Evolutionary conservation across 2,888 invertebrate species (phyloP).

Genomic region (Orthonevra nobilis): DNA sequence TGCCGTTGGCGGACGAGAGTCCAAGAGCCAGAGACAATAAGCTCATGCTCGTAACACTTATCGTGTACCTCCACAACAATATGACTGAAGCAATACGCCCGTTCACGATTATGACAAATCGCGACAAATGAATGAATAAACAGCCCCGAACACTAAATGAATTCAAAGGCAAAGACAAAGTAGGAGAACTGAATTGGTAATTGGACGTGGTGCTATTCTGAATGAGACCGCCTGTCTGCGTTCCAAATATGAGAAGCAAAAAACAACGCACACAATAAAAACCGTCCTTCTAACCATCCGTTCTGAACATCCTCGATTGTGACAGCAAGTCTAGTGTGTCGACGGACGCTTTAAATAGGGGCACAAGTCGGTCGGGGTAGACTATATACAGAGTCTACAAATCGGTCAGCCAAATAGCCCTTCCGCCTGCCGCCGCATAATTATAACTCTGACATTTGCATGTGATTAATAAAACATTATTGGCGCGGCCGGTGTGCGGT

Average conservation of each 20-base stretch:
- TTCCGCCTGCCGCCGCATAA: constrained; percentile 45
- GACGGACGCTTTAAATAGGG: constrained; percentile 44
- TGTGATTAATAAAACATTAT: constrained; percentile 66
- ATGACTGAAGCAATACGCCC: too few relatives aligned
- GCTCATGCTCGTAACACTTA: too few relatives aligned
- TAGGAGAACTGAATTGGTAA: constrained; percentile 16
- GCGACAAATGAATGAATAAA: constrained; percentile 32
- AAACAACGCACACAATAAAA: too few relatives aligned
- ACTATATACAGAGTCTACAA: background rate
- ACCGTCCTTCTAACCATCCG: constrained; percentile 40
- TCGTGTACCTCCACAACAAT: constrained; percentile 12
- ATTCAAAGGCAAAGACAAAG: constrained; percentile 4
- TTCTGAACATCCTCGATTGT: constrained; percentile 3
- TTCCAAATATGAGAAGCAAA: too few relatives aligned
- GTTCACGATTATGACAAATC: constrained; percentile 29
- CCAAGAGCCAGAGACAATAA: background rate
- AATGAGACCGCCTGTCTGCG: too few relatives aligned
- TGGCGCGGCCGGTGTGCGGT: constrained; percentile 25
- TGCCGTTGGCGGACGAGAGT: constrained; percentile 14
- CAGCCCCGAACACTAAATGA: background rate
- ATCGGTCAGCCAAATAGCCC: background rate
- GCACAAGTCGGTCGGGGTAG: constrained; percentile 19
- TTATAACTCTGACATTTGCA: constrained; percentile 58
- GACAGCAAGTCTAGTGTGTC: constrained; percentile 21
- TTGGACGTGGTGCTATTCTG: constrained; percentile 9